Evolutionary conservation across 2,888 invertebrate species (phyloP), one percentile per base, ranked within the genome.

Genomic region (Synergus japonicus): DNA sequence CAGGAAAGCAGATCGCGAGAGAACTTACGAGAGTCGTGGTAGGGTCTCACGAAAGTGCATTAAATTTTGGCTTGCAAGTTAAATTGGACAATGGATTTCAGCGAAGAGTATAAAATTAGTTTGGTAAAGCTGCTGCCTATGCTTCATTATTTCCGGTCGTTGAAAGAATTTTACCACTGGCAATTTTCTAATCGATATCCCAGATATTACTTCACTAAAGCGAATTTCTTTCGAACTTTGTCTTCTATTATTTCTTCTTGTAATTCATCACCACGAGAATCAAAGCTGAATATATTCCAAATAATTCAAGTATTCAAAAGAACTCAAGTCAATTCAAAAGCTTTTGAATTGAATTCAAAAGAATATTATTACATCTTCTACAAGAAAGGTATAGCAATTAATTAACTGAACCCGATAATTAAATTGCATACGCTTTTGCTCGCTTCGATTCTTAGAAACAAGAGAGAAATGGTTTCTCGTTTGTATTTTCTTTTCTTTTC

Each of bases 61-160:
- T 77, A 63, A 69, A 44, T 79, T 79, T 76, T 76, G 58, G n/a
- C 64, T 43, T 46, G 65, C 43, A 79, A 82, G 82, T 83, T 83
- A 83, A 82, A 83, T 83, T 83, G 76, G 76, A 73, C 82, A 49
- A 37, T 29, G 79, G 46, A 82, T 82, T 66, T 67, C 76, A 43
- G 77, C 49, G 10, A 37, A 37, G 37, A 29, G 49, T 73, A 73
- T 73, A 13, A 73, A 73, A 49, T 54, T 73, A 73, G 69, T 29
- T 73, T 10, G 69, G 15, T 54, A 37, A 54, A 41, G 44, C 43
- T 66, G 15, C 18, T 41, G 69, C 9, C 69, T 37, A 49, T 54
- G 69, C 69, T 54, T 73, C 69, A 73, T 73, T 73, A 73, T 54
- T 37, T 73, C 69, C 46, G 69, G 15, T 37, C 7, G 69, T 12